A percentile compares a stretch with the other conserved stretches of the same genome.
Evolutionary conservation across 2,113 vertebrate genomes (phyloP).

Genomic region (Lipophrys pholis): DNA sequence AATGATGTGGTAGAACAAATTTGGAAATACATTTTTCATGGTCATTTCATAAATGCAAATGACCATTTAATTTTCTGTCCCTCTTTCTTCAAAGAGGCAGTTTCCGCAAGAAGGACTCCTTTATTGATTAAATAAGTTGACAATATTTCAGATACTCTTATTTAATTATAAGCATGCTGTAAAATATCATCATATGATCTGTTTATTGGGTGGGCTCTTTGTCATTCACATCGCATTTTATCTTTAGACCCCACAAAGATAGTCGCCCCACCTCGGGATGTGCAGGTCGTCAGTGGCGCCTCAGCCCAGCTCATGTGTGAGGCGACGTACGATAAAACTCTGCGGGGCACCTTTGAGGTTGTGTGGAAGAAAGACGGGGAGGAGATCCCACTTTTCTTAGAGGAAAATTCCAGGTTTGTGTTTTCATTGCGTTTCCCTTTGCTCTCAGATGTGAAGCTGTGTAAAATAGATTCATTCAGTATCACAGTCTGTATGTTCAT

Average conservation of each 20-base stretch:
- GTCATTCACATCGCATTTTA: neutral
- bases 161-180: slow-evolving; percentile 4
- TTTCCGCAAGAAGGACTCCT: neutral
- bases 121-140: neutral
- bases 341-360: slow-evolving; percentile 85
- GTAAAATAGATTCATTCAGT: neutral
- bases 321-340: slow-evolving; percentile 85
- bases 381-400: slow-evolving; percentile 79
- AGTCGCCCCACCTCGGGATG: slow-evolving; percentile 81
- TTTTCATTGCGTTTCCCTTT: slow-evolving; percentile 3
- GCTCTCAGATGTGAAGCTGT: neutral
- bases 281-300: slow-evolving; percentile 82
- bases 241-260: slow-evolving; percentile 89
- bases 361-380: slow-evolving; percentile 89
- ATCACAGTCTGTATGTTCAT: slow-evolving; percentile 5
- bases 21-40: slow-evolving; percentile 2
- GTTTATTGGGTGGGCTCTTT: neutral
- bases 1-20: slow-evolving; percentile 12
- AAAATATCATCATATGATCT: slow-evolving; percentile 1
- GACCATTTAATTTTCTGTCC: neutral
- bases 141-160: slow-evolving; percentile 9
- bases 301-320: slow-evolving; percentile 85
- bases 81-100: slow-evolving; percentile 15
- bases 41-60: slow-evolving; percentile 10
- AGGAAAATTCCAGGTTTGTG: slow-evolving; percentile 81